A percentile compares a stretch with the other conserved stretches of the same genome.
phyloP scores from a whole-genome alignment of 1,140 invertebrate genomes.

The Popillia japonica region DNA sequence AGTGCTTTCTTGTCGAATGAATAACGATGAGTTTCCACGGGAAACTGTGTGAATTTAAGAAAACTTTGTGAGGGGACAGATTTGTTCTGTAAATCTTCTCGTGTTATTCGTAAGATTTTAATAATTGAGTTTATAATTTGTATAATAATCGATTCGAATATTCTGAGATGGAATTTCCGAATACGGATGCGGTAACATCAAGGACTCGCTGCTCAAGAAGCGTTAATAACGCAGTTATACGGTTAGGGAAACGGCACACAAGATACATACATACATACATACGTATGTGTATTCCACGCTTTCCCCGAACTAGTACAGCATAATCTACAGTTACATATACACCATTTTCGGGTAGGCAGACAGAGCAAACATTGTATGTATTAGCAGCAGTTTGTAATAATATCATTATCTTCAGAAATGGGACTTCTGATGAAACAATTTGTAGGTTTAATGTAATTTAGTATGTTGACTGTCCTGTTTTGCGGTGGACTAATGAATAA shows the following conservation, averaged over 20 bases:
- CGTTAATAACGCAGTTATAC: slow-evolving; percentile 6
- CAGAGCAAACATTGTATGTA: slow-evolving; percentile 12
- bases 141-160: too few relatives aligned
- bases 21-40: background rate
- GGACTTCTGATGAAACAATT: slow-evolving; percentile 44
- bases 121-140: too few relatives aligned
- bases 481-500: slow-evolving; percentile 45
- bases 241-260: background rate
- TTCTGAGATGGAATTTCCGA: too few relatives aligned
- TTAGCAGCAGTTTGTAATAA: slow-evolving; percentile 41
- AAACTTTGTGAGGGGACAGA: too few relatives aligned
- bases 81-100: too few relatives aligned
- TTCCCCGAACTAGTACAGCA: background rate
- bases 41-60: background rate
- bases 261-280: too few relatives aligned
- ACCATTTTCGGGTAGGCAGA: background rate
- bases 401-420: slow-evolving; percentile 42
- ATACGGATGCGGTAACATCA: background rate
- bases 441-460: slow-evolving; percentile 45
- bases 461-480: slow-evolving; percentile 45
- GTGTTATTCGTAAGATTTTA: too few relatives aligned
- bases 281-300: background rate
- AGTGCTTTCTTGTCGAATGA: slow-evolving; percentile 8
- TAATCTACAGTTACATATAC: background rate
- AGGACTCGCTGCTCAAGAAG: background rate